Base-by-base conservation (phyloP, 2,888 invertebrate species). In the Dromius quadrimaculatus region DNA sequence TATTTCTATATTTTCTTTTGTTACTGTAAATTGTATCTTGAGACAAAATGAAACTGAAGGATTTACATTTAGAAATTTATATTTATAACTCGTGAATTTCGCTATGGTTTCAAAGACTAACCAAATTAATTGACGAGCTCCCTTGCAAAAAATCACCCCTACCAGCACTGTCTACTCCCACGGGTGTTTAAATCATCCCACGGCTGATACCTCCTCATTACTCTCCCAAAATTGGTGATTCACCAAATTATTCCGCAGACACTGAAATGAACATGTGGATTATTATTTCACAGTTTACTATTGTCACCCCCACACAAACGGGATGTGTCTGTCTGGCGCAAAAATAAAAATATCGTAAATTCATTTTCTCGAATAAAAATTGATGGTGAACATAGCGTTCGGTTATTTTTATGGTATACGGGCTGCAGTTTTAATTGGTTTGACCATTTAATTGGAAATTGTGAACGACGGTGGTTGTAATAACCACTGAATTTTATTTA, bases 211-310 rank as follows among this genome's bases (percentile, higher is more conserved):
- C 38, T 23, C 38, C 66, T 66, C 57, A 66, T 66, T 66, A 66
- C 41, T 41, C 54, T 20, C 54, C 50, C 66, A 57, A 66, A 65
- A 66, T 66, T 66, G 66, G 66, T 66, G 66, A 66, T 38, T 66
- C 66, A 66, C 66, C 66, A 28, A 66, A 66, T 66, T 66, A 66
- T 57, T 19, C 11, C 20, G 15, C 28, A 54, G 66, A 57, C 66
- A 43, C 34, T 57, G 57, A 63, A 45, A 63, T 57, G 64, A 65
- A 47, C 64, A 63, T 34, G 38, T 43, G 54, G 66, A 66, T 66
- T 66, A 66, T 54, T 57, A 63, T 63, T 63, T 63, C 19, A 63
- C 41, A 23, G 41, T 43, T 57, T 13, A 57, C 57, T 41, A 45
- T 63, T 62, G 62, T 62, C 62, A 41, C 28, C 20, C n/a, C 20